Conservation (phyloP, 1,140 invertebrate genomes). For the Augochlora pura region DNA sequence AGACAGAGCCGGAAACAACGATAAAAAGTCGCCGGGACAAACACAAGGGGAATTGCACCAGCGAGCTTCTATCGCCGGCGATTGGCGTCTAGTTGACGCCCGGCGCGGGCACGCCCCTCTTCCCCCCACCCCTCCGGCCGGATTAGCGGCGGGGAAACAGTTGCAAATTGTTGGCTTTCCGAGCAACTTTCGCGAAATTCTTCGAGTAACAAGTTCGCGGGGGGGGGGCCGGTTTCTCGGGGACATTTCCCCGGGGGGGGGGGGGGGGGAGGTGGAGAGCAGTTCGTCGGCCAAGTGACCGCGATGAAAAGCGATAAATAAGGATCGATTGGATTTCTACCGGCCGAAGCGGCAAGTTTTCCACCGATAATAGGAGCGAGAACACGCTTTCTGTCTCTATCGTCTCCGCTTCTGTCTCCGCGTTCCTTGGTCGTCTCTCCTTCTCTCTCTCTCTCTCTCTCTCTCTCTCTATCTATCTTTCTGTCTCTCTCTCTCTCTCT, state of each 20-base stretch:
- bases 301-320: conserved; percentile 64
- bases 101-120: too few species aligned
- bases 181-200: not conserved
- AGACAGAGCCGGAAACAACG: not conserved
- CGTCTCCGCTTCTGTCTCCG: too few species aligned
- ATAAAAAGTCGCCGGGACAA: not conserved
- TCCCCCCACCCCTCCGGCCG: too few species aligned
- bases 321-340: conserved; percentile 62
- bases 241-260: conserved; percentile 11
- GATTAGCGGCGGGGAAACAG: too few species aligned
- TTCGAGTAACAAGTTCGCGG: conserved; percentile 33
- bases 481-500: conserved; percentile 19
- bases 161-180: not conserved
- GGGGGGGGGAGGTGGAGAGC: conserved; percentile 33
- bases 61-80: too few species aligned
- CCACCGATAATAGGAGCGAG: conserved; percentile 33
- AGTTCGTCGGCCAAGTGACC: conserved; percentile 41
- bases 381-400: conserved; percentile 31
- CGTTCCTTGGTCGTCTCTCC: too few species aligned
- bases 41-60: too few species aligned
- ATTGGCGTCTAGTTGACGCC: not conserved
- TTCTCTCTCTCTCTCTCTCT: too few species aligned
- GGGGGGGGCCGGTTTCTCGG: conserved; percentile 3
- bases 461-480: too few species aligned
- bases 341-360: conserved; percentile 41